phyloP scores from a whole-genome alignment of 2,888 invertebrate genomes.

The Falcaria lacertinaria region DNA sequence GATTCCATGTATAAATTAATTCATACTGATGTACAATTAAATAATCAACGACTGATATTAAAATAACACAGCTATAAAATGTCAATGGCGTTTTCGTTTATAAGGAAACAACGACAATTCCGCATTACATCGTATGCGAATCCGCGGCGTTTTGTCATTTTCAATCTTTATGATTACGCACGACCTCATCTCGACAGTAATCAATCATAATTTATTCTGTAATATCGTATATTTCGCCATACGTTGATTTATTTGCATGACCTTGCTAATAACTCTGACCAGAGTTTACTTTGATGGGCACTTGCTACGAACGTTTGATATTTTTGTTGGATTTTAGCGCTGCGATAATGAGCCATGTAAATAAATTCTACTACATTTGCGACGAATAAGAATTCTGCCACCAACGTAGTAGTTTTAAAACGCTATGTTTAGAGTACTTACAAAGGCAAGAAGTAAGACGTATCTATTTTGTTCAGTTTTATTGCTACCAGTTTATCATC shows the following conservation, averaged over 20 bases:
- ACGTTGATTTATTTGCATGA: slow-evolving; percentile 19
- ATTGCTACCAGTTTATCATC: too few relatives aligned
- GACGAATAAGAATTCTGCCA: neutral
- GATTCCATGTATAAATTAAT: too few relatives aligned
- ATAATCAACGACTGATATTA: too few relatives aligned
- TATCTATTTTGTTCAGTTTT: too few relatives aligned
- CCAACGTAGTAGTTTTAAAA: too few relatives aligned
- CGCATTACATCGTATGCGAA: neutral
- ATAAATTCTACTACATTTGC: neutral
- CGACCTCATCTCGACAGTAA: slow-evolving; percentile 5
- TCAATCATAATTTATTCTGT: slow-evolving; percentile 16
- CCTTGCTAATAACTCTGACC: slow-evolving; percentile 19
- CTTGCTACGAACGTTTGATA: slow-evolving; percentile 12
- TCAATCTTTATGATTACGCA: too few relatives aligned
- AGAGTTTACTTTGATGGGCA: slow-evolving; percentile 12
- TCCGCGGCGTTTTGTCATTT: neutral
- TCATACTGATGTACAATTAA: too few relatives aligned
- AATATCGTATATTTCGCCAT: slow-evolving; percentile 7
- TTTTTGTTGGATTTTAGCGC: slow-evolving; percentile 32
- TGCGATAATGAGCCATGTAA: slow-evolving; percentile 19
- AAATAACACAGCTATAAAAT: too few relatives aligned
- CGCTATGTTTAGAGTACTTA: too few relatives aligned
- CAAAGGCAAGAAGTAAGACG: too few relatives aligned
- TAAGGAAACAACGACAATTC: too few relatives aligned
- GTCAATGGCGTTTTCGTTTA: too few relatives aligned